Evolutionary conservation across 2,888 invertebrate species (phyloP).

Genomic region (Tridacna gigas): DNA sequence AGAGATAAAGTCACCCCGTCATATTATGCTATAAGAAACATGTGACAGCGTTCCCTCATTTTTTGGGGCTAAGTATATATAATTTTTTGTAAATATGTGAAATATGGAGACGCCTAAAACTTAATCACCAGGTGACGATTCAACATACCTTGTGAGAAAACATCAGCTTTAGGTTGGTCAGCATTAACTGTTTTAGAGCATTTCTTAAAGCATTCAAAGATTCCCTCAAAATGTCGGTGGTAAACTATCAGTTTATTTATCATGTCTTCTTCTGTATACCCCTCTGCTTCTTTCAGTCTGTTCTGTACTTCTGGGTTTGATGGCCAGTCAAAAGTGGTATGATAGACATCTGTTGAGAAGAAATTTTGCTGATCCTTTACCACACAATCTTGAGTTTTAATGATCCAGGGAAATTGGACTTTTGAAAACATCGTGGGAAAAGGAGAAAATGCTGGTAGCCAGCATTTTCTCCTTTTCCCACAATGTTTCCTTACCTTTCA

Average conservation of each 20-base stretch:
- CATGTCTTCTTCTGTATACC: constrained; percentile 81
- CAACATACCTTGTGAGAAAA: constrained; percentile 82
- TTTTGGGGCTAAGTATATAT: no score
- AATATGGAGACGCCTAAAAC: neutral
- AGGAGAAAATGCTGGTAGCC: no score
- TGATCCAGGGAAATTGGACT: no score
- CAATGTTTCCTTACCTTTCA: no score
- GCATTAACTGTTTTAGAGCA: constrained; percentile 82
- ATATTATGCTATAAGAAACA: no score
- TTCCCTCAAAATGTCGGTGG: constrained; percentile 81
- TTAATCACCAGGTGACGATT: no score
- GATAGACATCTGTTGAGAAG: constrained; percentile 81
- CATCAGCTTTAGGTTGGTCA: constrained; percentile 85
- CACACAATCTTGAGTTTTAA: no score
- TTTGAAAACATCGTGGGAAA: no score
- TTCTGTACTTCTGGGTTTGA: constrained; percentile 76
- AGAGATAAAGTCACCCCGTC: no score
- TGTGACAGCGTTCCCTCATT: no score
- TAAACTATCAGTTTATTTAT: constrained; percentile 80
- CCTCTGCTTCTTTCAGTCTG: constrained; percentile 79
- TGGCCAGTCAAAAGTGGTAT: constrained; percentile 84
- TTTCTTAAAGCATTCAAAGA: constrained; percentile 77
- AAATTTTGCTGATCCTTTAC: no score
- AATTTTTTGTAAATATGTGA: neutral
- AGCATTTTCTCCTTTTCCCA: no score